Evolutionary conservation across 2,888 invertebrate genomes (phyloP), one percentile per base, ranked within the genome.

Genomic region (Chymomyza amoena): DNA sequence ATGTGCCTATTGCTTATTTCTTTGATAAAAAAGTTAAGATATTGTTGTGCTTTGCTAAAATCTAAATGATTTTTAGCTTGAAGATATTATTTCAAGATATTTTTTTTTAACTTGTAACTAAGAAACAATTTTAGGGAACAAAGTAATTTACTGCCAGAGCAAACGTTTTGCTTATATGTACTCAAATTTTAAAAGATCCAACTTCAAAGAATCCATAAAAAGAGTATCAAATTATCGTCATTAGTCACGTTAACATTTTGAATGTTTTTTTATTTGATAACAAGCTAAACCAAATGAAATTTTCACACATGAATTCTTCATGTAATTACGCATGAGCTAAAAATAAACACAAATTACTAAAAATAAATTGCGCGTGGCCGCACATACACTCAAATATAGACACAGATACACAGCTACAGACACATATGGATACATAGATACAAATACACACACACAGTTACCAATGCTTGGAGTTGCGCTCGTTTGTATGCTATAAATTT

Each of bases 251-350:
- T 25, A 13, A 15, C 15, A 15, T 62, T 45, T 75, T 74, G 16
- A 65, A 75, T 66, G 71, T 71, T 71, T 63, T 68, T 72, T 69
- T 67, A 65, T 72, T 65, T 69, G 66, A 62, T 61, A 67, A 61
- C 39, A 69, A 51, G 61, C 77, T 67, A 73, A 54, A 76, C 68
- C 64, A 76, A 69, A 64, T 28, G 20, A 66, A 32, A 70, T 75
- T 79, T 75, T 67, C 70, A 72, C 81, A 75, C 76, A 77, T 84
- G 87, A 81, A 81, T 81, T 75, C 75, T 77, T 78, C 64, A 84
- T 79, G 81, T 84, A 80, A 88, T 87, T 86, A 81, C 75, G 88
- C 75, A 73, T 76, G 72, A 13, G 59, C 64, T 70, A 75, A 81
- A 75, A 77, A 72, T 71, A 77, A 78, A 81, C 73, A 78, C 79